Base-by-base conservation (phyloP, 2,797 vertebrate genomes). In the Cossypha polioptera region DNA sequence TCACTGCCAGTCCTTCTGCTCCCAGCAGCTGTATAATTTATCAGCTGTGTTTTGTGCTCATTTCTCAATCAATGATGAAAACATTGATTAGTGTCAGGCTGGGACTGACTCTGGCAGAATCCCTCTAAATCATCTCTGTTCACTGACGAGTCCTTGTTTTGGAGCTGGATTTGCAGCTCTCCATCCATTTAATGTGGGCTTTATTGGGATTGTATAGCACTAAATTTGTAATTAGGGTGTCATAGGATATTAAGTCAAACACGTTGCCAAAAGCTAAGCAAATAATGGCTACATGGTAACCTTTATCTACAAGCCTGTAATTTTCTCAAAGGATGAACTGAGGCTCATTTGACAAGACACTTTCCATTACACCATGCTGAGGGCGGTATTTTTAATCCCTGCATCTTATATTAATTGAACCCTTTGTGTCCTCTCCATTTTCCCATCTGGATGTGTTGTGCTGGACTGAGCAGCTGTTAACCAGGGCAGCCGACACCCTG, bases 41-140 rank as follows among this genome's bases (percentile, higher is more conserved):
- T 95, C 96, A 95, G 94, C 94, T 96, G 94, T 97, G 94, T 97
- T 96, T 96, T 95, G 84, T 92, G 92, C 94, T 91, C 53, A 10
- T 93, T 85, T 87, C 90, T 95, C 94, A 85, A 93, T 90, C 94
- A 89, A 67, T 89, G 94, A 95, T 92, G 94, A 97, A 97, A 96
- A 95, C 94, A 95, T 91, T 97, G 95, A 96, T 96, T 95, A 96
- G 90, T 87, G 91, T 91, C 93, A 89, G 94, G 53, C 93, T 94
- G 95, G 88, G 88, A 87, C 80, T 2, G 5, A 40, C 81, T 90
- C 45, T 3, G 42, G 71, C 83, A 91, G 83, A 75, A 90, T 91
- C 69, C 69, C 69, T 72, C 80, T 81, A 77, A 92, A 91, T 87
- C 71, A 73, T 75, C 90, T 81, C 92, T 79, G 67, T 89, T 93